phyloP scores from a whole-genome alignment of 2,888 invertebrate species.

The Sinopyrophorus schimmeli region DNA sequence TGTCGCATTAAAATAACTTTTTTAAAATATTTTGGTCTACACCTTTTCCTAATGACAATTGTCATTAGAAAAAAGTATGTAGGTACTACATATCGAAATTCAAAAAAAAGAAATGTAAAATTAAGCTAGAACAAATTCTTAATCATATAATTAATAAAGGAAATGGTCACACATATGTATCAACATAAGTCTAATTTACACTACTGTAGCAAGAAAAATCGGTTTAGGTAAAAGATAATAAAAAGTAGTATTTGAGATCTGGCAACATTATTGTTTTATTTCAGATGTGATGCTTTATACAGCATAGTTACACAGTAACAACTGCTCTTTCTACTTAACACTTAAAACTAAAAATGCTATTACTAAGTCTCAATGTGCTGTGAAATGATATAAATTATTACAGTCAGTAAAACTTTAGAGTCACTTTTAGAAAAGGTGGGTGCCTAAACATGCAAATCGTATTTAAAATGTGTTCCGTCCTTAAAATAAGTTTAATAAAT shows the following conservation, averaged over 20 bases:
- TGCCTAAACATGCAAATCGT: constrained; percentile 51
- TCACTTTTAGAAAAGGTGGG: constrained; percentile 47
- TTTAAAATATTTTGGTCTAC: too few species aligned
- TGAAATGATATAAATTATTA: constrained; percentile 52
- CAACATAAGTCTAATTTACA: too few species aligned
- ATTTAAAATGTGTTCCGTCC: constrained; percentile 42
- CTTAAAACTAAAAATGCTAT: constrained; percentile 71
- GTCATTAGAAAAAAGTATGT: too few species aligned
- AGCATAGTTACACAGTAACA: constrained; percentile 74
- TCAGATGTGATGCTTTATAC: constrained; percentile 66
- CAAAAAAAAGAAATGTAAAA: too few species aligned
- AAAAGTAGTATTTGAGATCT: constrained; percentile 53
- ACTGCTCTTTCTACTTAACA: constrained; percentile 63
- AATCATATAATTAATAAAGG: too few species aligned
- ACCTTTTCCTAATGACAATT: too few species aligned
- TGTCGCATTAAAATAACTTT: too few species aligned
- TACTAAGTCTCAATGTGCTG: constrained; percentile 58
- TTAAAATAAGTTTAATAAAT: constrained; percentile 44
- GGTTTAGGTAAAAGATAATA: constrained; percentile 1
- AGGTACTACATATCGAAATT: too few species aligned
- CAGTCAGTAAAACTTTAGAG: constrained; percentile 44
- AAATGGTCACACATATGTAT: too few species aligned
- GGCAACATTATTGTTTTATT: constrained; percentile 72
- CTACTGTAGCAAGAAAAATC: too few species aligned
- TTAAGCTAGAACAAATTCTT: too few species aligned